Base-by-base conservation (phyloP, 2,113 vertebrate species). In the Cryptotis parvus region DNA sequence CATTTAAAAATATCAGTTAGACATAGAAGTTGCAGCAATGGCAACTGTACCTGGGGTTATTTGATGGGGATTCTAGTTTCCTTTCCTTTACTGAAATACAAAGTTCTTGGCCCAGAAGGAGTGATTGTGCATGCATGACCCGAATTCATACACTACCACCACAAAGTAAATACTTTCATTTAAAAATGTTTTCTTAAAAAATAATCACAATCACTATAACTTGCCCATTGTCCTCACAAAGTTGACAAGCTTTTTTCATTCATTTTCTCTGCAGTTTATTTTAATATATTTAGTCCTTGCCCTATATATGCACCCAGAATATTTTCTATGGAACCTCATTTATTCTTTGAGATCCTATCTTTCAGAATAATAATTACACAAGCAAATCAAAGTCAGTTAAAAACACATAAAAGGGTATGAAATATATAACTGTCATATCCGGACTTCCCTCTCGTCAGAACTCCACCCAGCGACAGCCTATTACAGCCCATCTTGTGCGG, bases 311-410 rank as follows among this genome's bases (percentile, higher is more conserved):
- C 45, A 76, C 61, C 76, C 37, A n/a, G 61, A 29, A 20, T 80
- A 72, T 39, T 87, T 52, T 63, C 10, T n/a, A 33, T 15, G 15
- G 9, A 63, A 20, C 6, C 8, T 49, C 14, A 39, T 72, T 73
- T 91, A 14, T 86, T 68, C 52, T 65, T 37, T 58, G 45, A 49
- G 9, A 58, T 3, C 3, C 16, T 75, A 5, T 39, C 26, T 27
- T 90, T 93, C 39, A 83, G n/a, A 81, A 90, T 33, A 20, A 24
- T 9, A 92, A 18, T 35, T 31, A 61, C 33, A 77, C 10, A 88
- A 65, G 29, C 20, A 86, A 79, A 93, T 58, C 27, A 15, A 84
- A 72, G 52, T 52, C 1, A 31, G 1, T 61, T 77, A 74, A 27
- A 86, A 85, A 79, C 37, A 66, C 85, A 58, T 29, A 27, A 43